Evolutionary conservation across 2,888 invertebrate genomes (phyloP).

Genomic region (Dynastes maya): DNA sequence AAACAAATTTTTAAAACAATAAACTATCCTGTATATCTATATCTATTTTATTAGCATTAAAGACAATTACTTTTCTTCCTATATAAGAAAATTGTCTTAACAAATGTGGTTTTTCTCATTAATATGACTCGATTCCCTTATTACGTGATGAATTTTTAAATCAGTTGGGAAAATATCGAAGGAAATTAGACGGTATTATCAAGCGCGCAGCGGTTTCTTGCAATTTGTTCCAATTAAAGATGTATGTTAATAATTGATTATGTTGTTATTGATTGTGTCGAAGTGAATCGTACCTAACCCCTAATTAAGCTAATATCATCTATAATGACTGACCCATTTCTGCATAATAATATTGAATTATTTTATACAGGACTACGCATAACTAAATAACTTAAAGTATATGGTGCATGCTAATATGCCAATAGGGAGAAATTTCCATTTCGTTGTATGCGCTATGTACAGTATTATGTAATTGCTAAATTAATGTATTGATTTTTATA

Average conservation of each 20-base stretch:
- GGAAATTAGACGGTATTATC: conserved; percentile 40
- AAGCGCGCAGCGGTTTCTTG: conserved; percentile 25
- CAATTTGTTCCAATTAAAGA: conserved; percentile 38
- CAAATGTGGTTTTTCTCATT: conserved; percentile 46
- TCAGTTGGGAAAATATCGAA: conserved; percentile 35
- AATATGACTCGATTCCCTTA: conserved; percentile 21
- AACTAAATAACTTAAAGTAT: conserved; percentile 19
- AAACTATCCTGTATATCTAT: background rate
- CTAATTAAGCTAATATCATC: conserved; percentile 43
- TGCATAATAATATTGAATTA: conserved; percentile 31
- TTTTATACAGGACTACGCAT: conserved; percentile 2
- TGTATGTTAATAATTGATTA: conserved; percentile 32
- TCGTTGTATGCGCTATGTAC: background rate
- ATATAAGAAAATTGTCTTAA: conserved; percentile 36
- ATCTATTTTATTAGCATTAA: background rate
- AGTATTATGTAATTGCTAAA: background rate
- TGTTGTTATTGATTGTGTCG: conserved; percentile 45
- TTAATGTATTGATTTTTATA: background rate
- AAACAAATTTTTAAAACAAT: background rate
- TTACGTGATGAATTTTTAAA: conserved; percentile 43
- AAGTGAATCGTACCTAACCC: conserved; percentile 35
- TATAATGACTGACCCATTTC: conserved; percentile 41
- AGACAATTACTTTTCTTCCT: conserved; percentile 25
- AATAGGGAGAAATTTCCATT: conserved; percentile 7
- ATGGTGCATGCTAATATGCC: conserved; percentile 16